A percentile compares a stretch with the other conserved stretches of the same genome.
These are phyloP conservation scores for Cosmia pyralina DNA, from an alignment of 2,888 invertebrate species.

Conservation along the genomic window DNA sequence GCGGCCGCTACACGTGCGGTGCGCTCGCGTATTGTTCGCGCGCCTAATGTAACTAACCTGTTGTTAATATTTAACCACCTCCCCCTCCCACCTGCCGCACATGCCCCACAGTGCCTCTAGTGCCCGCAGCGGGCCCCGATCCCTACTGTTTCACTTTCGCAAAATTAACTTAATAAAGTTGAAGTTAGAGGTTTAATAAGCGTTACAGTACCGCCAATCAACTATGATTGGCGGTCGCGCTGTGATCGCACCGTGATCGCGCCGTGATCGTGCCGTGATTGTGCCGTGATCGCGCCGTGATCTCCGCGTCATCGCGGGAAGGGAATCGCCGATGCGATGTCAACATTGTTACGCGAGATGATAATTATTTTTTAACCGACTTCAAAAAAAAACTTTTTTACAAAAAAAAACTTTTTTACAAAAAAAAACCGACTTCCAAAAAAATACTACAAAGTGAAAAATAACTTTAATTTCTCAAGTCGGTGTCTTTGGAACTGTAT, in stretches of 20 bases:
- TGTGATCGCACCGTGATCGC: background rate
- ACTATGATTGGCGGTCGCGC: constrained; percentile 24
- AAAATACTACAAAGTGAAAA: no score
- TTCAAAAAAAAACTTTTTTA: no score
- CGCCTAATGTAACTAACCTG: constrained; percentile 61
- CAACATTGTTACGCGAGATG: background rate
- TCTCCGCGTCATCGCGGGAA: background rate
- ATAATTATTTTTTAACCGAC: no score
- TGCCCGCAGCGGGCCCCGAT: background rate
- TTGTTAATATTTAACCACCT: constrained; percentile 60
- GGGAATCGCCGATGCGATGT: background rate
- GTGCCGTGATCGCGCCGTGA: background rate
- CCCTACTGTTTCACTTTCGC: constrained; percentile 49
- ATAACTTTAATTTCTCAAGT: no score
- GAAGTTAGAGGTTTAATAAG: constrained; percentile 49
- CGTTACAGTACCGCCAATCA: constrained; percentile 32
- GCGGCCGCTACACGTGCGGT: background rate
- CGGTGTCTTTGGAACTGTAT: no score
- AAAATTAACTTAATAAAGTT: constrained; percentile 56
- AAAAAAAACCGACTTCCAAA: no score
- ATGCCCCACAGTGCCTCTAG: background rate
- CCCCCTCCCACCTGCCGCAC: background rate
- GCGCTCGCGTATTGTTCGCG: constrained; percentile 29
- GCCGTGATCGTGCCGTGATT: background rate
- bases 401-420: no score